Conservation (phyloP, 1,140 invertebrate genomes). For the Drosophila virilis region DNA sequence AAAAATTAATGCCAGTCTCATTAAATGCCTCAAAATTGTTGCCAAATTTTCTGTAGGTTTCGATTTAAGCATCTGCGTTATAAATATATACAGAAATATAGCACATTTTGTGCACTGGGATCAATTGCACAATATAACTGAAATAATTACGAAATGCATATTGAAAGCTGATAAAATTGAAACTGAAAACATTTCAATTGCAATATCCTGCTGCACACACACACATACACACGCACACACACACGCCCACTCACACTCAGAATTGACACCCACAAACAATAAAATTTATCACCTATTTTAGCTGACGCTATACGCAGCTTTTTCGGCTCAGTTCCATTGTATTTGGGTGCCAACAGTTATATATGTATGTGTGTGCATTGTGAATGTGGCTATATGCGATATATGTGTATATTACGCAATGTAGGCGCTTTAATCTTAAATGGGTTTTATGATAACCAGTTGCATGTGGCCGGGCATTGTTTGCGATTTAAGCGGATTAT, state of each 20-base stretch:
- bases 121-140: conserved; percentile 19
- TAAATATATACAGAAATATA: not conserved
- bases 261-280: conserved; percentile 27
- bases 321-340: conserved; percentile 8
- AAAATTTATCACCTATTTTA: conserved; percentile 34
- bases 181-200: conserved; percentile 37
- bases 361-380: not conserved
- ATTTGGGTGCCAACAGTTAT: not conserved
- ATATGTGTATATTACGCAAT: conserved; percentile 2
- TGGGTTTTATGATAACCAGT: conserved; percentile 20
- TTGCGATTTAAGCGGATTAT: conserved; percentile 28
- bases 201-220: conserved; percentile 37
- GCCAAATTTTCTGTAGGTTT: not conserved
- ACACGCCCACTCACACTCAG: not conserved
- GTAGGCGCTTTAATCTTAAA: conserved; percentile 33
- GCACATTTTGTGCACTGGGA: conserved; percentile 5
- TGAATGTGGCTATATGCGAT: not conserved
- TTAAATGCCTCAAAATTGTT: not conserved
- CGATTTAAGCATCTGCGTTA: too few relatives aligned
- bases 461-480: conserved; percentile 13
- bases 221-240: not conserved
- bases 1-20: too few relatives aligned
- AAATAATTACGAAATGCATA: conserved; percentile 36
- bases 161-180: conserved; percentile 25
- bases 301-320: not conserved